phyloP scores from a whole-genome alignment of 2,888 invertebrate genomes.

The Cryptocephalus primarius region DNA sequence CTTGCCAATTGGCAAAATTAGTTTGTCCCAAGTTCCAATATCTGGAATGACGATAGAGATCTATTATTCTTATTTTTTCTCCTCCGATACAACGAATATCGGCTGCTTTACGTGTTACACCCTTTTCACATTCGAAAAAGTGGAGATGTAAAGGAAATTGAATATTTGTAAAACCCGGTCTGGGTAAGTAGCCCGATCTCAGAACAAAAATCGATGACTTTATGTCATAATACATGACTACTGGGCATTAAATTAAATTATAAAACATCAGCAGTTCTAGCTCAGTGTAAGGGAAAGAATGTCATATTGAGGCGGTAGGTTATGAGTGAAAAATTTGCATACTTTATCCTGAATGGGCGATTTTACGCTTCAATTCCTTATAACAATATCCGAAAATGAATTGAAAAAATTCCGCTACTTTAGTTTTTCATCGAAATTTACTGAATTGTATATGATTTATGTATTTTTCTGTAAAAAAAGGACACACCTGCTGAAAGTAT shows the following conservation, averaged over 20 bases:
- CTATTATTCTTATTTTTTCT: too few species aligned
- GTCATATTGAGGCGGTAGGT: background rate
- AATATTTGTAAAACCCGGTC: background rate
- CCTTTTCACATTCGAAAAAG: too few species aligned
- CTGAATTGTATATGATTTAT: too few species aligned
- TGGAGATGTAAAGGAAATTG: background rate
- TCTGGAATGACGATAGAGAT: too few species aligned
- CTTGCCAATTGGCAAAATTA: too few species aligned
- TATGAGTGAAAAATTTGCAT: background rate
- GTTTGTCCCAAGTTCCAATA: too few species aligned
- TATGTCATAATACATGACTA: background rate
- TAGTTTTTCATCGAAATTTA: background rate
- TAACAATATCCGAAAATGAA: background rate
- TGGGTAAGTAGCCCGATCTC: background rate
- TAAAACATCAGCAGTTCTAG: background rate
- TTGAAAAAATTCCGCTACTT: background rate
- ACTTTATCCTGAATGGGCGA: background rate
- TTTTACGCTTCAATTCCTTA: background rate
- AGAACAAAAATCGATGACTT: background rate
- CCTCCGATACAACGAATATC: too few species aligned
- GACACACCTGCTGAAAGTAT: too few species aligned
- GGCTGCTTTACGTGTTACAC: too few species aligned
- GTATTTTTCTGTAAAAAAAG: too few species aligned
- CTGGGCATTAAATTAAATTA: background rate
- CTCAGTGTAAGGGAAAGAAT: background rate